Conservation (phyloP, 2,113 vertebrate genomes). For the Mus spicilegus region DNA sequence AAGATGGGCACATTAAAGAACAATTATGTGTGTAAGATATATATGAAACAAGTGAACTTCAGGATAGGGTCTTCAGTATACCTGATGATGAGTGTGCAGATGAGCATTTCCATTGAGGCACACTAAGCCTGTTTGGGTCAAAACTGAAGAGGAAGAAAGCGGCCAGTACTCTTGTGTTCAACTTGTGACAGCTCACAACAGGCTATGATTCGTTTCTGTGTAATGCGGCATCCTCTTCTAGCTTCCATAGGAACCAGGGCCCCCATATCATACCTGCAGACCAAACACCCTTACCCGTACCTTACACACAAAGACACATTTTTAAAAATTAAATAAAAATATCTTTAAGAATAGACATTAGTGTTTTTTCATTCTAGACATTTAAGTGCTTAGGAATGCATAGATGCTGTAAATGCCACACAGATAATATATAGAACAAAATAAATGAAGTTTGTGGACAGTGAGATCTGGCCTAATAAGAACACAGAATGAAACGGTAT, state of each 20-base stretch:
- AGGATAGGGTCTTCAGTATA: neutral
- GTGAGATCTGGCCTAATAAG: neutral
- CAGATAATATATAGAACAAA: slow-evolving; percentile 22
- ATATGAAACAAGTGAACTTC: neutral
- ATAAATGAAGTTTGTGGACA: neutral
- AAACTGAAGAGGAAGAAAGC: neutral
- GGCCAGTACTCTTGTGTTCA: neutral
- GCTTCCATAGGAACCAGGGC: too few relatives aligned
- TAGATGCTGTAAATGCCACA: neutral
- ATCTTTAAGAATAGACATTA: neutral
- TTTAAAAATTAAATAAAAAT: neutral
- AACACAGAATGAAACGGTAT: neutral
- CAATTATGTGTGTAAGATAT: neutral
- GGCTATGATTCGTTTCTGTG: neutral
- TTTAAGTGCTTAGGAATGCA: slow-evolving; percentile 4
- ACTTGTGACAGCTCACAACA: neutral
- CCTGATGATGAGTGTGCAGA: neutral
- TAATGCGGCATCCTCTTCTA: neutral
- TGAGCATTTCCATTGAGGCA: neutral
- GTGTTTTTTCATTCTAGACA: slow-evolving; percentile 12
- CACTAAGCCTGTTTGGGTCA: neutral
- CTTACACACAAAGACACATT: neutral
- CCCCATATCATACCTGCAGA: neutral
- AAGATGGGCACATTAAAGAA: neutral
- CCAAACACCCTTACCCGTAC: neutral